Conservation (phyloP, 30 jellyfish, hydroid and myxozoan species). For the Phacellophora camtschatica region DNA sequence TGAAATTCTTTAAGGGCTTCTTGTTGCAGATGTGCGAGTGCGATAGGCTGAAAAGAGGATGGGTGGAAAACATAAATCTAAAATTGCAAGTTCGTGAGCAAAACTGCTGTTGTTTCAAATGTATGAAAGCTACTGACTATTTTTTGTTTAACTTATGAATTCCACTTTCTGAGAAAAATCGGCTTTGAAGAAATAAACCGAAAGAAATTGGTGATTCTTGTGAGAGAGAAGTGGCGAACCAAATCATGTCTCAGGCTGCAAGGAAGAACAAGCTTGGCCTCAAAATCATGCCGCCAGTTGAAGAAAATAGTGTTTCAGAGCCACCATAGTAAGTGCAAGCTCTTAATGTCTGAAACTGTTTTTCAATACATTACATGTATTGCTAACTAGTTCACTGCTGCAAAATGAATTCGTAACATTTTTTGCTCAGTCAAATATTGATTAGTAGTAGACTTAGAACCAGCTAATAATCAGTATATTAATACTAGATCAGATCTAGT, state of each 20-base stretch:
- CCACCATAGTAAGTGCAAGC: slow-evolving; percentile 80
- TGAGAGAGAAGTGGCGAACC: neutral
- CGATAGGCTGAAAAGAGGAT: no score
- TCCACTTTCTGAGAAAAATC: neutral
- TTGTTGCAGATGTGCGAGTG: slow-evolving; percentile 60
- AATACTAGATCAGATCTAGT: no score
- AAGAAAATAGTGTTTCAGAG: slow-evolving; percentile 84
- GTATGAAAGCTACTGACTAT: no score
- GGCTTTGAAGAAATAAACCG: neutral
- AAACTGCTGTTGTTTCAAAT: neutral
- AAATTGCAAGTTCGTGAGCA: slow-evolving; percentile 14
- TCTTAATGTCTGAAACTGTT: no score
- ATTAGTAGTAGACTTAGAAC: no score
- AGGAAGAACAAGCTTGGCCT: slow-evolving; percentile 80
- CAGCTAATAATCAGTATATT: no score
- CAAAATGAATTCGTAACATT: no score
- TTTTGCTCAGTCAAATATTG: no score
- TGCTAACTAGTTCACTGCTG: no score
- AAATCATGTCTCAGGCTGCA: slow-evolving; percentile 79
- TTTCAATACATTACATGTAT: no score
- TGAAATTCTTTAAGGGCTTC: neutral
- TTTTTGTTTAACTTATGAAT: no score
- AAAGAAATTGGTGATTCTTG: slow-evolving; percentile 18
- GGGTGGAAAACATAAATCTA: slow-evolving; percentile 14
- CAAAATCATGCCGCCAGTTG: slow-evolving; percentile 86